Conservation (phyloP, 2,113 vertebrate genomes). For the Cheilinus undulatus region DNA sequence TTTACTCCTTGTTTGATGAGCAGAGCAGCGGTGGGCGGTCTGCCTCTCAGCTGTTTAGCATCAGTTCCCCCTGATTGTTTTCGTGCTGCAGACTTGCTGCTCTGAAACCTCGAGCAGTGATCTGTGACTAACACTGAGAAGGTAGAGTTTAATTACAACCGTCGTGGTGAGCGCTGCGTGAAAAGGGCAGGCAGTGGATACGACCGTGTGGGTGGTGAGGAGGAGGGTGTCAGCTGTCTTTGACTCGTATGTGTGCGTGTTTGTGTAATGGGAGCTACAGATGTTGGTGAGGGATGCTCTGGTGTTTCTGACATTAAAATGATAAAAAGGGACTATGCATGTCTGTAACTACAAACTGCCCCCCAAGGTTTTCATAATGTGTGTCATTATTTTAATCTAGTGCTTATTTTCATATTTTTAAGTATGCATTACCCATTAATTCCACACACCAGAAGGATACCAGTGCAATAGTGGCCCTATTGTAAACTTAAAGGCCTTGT, state of each 20-base stretch:
- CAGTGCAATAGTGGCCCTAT: too few species aligned
- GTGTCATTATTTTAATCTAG: not conserved
- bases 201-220: conserved; percentile 2
- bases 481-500: too few species aligned
- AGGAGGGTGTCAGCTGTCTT: conserved; percentile 27
- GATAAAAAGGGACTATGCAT: not conserved
- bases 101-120: conserved; percentile 10
- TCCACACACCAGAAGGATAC: not conserved
- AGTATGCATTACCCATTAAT: not conserved
- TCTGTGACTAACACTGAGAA: conserved; percentile 57
- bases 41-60: conserved; percentile 10
- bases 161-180: not conserved
- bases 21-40: not conserved
- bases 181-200: conserved; percentile 30
- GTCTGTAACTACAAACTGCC: not conserved
- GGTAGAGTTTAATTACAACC: conserved; percentile 42
- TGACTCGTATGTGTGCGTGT: conserved; percentile 19
- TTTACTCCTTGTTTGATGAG: not conserved
- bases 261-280: not conserved
- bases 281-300: conserved; percentile 3
- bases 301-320: conserved; percentile 19
- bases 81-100: conserved; percentile 7
- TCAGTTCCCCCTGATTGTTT: conserved; percentile 3
- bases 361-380: not conserved
- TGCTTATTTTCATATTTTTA: not conserved